Evolutionary conservation across 2,888 invertebrate genomes (phyloP), one percentile per base, ranked within the genome.

Genomic region (Syrista parreyssii): DNA sequence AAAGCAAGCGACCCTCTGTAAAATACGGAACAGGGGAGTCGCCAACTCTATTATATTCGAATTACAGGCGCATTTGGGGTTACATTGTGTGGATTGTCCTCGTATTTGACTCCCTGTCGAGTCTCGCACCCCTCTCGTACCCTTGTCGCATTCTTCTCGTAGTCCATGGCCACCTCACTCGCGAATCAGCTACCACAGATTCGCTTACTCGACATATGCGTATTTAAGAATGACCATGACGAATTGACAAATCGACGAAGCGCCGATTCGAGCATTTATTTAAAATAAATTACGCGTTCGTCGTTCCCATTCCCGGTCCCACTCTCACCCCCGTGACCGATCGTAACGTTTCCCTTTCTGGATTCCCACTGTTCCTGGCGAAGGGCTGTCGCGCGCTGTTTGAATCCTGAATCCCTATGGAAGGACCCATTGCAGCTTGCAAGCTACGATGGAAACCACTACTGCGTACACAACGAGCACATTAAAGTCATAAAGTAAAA

Each of bases 11-110:
- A 6, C 40, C 23, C 40, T 40, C 40, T 40, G 15, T 40, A 78
- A 77, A 80, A 82, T 78, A 79, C 81, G 80, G 77, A 76, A 82
- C 80, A 82, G 82, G 83, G 84, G 86, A 80, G 80, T 40, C 40
- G 40, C 81, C 82, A 81, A 86, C 85, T 87, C 87, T 80, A 87
- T 88, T 88, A 87, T 88, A 86, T 84, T 84, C 88, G 81, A 85
- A 86, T 88, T 87, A 87, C 85, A 85, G 83, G 85, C 86, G 86
- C 82, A 84, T 87, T 88, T 85, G 84, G 84, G 82, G 83, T 84
- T 79, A 84, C 83, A 84, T 85, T 85, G 84, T 84, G 80, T 73
- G 76, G 78, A 69, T 69, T 69, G 71, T 69, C 31, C 71, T 69
- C 73, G 79, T 79, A 80, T 80, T 82, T 77, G 76, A 78, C 76